Conservation (phyloP, 2,797 vertebrate species). For the Phalloptychus januarius region DNA sequence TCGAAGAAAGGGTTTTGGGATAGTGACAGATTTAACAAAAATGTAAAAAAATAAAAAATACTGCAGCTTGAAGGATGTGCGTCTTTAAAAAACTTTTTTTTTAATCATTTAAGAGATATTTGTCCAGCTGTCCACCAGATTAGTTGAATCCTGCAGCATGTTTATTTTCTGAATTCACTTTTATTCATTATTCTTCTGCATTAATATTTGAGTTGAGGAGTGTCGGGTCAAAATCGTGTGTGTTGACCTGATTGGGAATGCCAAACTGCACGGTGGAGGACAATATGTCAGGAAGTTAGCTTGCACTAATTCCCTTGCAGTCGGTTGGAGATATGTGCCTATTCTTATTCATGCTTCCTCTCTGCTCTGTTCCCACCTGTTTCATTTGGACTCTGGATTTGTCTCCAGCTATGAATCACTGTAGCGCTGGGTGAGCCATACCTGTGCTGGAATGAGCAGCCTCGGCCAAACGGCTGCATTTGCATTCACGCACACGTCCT, state of each 20-base stretch:
- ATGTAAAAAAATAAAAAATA: too few relatives aligned
- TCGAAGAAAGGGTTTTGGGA: too few relatives aligned
- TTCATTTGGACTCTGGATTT: conserved; percentile 13
- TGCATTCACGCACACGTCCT: conserved; percentile 74
- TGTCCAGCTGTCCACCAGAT: neutral
- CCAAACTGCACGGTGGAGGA: neutral
- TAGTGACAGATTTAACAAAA: too few relatives aligned
- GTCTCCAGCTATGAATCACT: conserved; percentile 36
- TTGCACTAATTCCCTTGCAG: neutral
- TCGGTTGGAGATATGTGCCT: neutral
- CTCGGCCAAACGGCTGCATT: conserved; percentile 62
- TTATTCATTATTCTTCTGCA: neutral
- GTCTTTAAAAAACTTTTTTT: neutral
- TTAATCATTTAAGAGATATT: neutral
- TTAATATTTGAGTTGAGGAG: neutral
- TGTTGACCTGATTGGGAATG: neutral
- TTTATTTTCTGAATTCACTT: neutral
- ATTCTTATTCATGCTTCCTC: conserved; percentile 1
- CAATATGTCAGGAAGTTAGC: neutral
- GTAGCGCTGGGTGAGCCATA: conserved; percentile 20
- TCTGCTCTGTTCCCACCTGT: conserved; percentile 21
- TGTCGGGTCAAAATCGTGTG: neutral
- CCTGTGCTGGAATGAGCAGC: conserved; percentile 53
- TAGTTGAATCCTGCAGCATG: neutral
- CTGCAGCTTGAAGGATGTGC: neutral